phyloP scores from a whole-genome alignment of 2,113 vertebrate species.

The Pollachius pollachius region DNA sequence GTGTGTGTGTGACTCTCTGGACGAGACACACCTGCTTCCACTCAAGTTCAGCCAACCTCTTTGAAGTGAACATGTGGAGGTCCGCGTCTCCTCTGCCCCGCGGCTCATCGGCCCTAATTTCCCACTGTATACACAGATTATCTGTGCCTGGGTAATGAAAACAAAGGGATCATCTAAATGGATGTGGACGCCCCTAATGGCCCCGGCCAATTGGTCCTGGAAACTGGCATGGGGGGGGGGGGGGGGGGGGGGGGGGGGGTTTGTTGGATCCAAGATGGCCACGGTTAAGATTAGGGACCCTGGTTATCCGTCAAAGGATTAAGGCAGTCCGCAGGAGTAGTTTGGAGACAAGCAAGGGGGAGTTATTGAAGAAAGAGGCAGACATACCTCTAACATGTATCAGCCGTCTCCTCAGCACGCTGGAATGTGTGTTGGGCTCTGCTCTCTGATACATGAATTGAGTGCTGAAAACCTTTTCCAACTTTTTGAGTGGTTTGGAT shows the following conservation, averaged over 20 bases:
- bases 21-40: constrained; percentile 68
- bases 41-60: constrained; percentile 47
- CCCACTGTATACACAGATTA: constrained; percentile 68
- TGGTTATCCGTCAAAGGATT: constrained; percentile 60
- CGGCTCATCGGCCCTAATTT: constrained; percentile 53
- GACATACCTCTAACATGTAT: constrained; percentile 40
- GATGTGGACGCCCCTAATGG: constrained; percentile 63
- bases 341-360: constrained; percentile 23
- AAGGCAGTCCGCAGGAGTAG: constrained; percentile 47
- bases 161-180: constrained; percentile 66
- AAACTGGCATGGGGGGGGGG: neutral
- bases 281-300: constrained; percentile 42
- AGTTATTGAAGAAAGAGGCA: constrained; percentile 42
- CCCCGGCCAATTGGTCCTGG: constrained; percentile 42
- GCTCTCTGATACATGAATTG: constrained; percentile 33
- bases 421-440: constrained; percentile 28
- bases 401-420: constrained; percentile 35
- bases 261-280: constrained; percentile 38
- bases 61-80: constrained; percentile 64
- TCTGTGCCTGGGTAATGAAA: constrained; percentile 64
- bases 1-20: constrained; percentile 14
- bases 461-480: constrained; percentile 46
- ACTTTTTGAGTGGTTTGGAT: constrained; percentile 26
- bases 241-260: neutral
- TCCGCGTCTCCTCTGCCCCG: constrained; percentile 34